Conservation (phyloP, 2,113 vertebrate species). For the Naja naja region DNA sequence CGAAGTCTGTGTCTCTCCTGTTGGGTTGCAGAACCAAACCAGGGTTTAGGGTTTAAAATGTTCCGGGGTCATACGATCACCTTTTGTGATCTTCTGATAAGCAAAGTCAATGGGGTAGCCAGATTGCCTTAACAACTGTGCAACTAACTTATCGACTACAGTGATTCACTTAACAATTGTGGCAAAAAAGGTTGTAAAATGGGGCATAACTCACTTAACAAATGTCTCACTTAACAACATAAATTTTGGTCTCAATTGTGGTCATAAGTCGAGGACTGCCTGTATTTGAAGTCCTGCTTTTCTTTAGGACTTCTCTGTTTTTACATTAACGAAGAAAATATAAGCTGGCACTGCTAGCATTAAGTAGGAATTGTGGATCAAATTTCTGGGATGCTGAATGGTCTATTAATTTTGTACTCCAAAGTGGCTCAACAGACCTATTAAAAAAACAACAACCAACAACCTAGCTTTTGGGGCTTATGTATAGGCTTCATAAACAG, state of each 20-base stretch:
- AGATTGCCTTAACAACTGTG: neutral
- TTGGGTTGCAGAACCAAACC: no score
- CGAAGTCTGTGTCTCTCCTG: no score
- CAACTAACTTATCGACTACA: neutral
- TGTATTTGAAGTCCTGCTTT: neutral
- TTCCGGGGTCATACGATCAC: no score
- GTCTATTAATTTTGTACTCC: neutral
- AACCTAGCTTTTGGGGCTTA: neutral
- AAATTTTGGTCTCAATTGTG: neutral
- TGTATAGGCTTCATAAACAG: neutral
- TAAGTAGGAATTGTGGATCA: neutral
- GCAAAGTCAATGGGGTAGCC: neutral
- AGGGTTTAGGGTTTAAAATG: no score
- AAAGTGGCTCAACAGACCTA: neutral
- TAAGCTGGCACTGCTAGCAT: neutral
- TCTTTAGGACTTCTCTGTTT: neutral
- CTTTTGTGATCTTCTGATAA: neutral
- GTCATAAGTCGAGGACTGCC: neutral
- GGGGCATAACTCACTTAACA: neutral
- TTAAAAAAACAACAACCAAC: neutral
- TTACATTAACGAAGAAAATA: neutral
- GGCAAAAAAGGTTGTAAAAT: neutral
- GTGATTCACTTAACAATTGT: neutral
- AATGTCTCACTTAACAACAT: neutral
- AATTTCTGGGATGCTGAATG: neutral